phyloP scores from a whole-genome alignment of 2,113 vertebrate genomes.

The Mola mola region DNA sequence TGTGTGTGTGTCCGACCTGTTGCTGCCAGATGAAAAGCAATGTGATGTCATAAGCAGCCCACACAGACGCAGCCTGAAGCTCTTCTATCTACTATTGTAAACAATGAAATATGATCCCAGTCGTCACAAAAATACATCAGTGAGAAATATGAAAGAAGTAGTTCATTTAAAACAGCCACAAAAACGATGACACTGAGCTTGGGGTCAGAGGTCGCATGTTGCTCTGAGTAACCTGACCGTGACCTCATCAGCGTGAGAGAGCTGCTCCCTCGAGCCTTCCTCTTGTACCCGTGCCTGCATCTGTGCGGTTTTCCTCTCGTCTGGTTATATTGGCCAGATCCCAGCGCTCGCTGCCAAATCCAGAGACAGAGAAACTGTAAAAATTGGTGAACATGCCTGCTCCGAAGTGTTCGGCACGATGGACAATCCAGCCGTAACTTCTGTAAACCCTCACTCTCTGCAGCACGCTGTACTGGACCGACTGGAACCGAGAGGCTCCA shows the following conservation, averaged over 20 bases:
- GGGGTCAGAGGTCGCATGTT: conserved; percentile 51
- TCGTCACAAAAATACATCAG: neutral
- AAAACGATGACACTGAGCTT: neutral
- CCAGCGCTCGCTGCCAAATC: neutral
- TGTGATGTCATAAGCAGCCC: conserved; percentile 10
- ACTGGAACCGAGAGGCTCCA: conserved; percentile 97
- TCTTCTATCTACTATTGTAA: neutral
- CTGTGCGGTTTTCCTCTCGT: conserved; percentile 29
- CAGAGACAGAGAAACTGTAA: neutral
- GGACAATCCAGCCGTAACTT: neutral
- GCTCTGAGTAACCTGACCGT: conserved; percentile 58
- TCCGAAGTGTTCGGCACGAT: no score
- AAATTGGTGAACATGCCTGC: neutral
- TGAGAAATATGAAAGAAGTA: neutral
- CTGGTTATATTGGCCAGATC: conserved; percentile 37
- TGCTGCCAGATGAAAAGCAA: no score
- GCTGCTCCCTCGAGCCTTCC: conserved; percentile 37
- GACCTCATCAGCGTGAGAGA: conserved; percentile 65
- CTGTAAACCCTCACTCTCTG: neutral
- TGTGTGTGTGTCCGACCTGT: conserved; percentile 34
- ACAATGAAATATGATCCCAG: conserved; percentile 3
- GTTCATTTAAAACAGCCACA: neutral
- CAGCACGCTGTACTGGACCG: conserved; percentile 96
- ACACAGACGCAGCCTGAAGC: conserved; percentile 6
- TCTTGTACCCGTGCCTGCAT: neutral